Evolutionary conservation across 2,113 vertebrate species (phyloP).

Genomic region (Clinocottus analis): DNA sequence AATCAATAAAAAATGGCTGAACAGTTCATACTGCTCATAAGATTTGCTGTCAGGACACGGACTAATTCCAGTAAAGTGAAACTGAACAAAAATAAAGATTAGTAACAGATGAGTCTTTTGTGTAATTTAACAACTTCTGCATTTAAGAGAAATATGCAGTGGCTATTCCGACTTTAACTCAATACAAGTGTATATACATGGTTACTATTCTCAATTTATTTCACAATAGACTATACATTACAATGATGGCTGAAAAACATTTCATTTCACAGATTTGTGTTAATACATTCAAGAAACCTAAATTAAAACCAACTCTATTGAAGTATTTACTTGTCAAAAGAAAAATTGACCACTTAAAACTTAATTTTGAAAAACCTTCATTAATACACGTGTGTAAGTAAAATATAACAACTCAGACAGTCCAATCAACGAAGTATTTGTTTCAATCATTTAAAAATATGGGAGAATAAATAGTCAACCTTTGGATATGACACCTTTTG

Average conservation of each 20-base stretch:
- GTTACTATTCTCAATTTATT: slow-evolving; percentile 30
- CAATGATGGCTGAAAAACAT: slow-evolving; percentile 32
- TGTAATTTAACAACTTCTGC: slow-evolving; percentile 3
- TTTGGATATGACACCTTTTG: slow-evolving; percentile 14
- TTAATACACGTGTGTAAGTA: slow-evolving; percentile 33
- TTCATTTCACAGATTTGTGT: slow-evolving; percentile 21
- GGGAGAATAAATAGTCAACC: slow-evolving; percentile 40
- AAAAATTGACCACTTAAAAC: slow-evolving; percentile 24
- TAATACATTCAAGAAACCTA: slow-evolving; percentile 22
- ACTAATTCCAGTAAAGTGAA: slow-evolving; percentile 58
- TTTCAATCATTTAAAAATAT: slow-evolving; percentile 17
- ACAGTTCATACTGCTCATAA: slow-evolving; percentile 63
- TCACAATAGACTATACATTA: slow-evolving; percentile 34
- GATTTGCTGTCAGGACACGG: slow-evolving; percentile 31
- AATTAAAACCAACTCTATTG: slow-evolving; percentile 47
- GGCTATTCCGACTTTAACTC: too few relatives aligned
- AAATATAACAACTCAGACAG: slow-evolving; percentile 18
- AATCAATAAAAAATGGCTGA: slow-evolving; percentile 7
- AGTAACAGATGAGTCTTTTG: background rate
- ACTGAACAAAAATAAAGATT: slow-evolving; percentile 52
- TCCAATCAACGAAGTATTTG: slow-evolving; percentile 7
- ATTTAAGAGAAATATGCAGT: background rate
- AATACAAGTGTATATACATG: background rate
- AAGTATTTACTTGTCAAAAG: slow-evolving; percentile 31
- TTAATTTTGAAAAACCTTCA: slow-evolving; percentile 55